A percentile compares a stretch with the other conserved stretches of the same genome.
Conservation (phyloP, 2,888 invertebrate species). For the Kuschelorhynchus macadamiae region DNA sequence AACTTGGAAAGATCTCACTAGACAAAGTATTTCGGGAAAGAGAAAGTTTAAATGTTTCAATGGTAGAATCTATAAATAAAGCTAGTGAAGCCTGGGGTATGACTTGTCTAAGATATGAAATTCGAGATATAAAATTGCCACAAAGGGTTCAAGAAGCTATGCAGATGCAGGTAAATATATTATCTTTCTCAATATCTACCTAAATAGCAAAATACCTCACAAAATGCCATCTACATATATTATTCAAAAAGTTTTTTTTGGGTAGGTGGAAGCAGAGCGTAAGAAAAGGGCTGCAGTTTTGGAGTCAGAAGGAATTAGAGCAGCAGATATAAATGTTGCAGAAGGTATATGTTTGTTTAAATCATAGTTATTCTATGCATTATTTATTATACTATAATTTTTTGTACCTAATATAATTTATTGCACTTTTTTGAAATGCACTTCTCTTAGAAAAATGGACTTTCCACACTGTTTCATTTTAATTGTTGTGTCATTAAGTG, state of each 20-base stretch:
- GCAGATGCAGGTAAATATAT: slow-evolving; percentile 93
- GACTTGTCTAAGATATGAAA: slow-evolving; percentile 94
- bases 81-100: slow-evolving; percentile 99
- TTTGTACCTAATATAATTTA: not conserved
- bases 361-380: too few relatives aligned
- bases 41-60: slow-evolving; percentile 93
- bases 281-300: slow-evolving; percentile 96
- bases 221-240: too few relatives aligned
- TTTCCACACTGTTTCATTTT: too few relatives aligned
- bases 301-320: slow-evolving; percentile 94
- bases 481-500: too few relatives aligned
- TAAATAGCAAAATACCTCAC: too few relatives aligned
- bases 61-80: slow-evolving; percentile 97
- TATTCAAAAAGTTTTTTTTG: too few relatives aligned
- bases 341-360: slow-evolving; percentile 75
- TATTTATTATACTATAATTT: too few relatives aligned
- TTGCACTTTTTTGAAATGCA: too few relatives aligned
- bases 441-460: too few relatives aligned
- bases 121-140: slow-evolving; percentile 91
- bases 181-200: too few relatives aligned
- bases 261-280: slow-evolving; percentile 95
- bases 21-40: slow-evolving; percentile 98
- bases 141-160: slow-evolving; percentile 96
- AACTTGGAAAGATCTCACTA: slow-evolving; percentile 96
- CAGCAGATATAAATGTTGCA: slow-evolving; percentile 96